A percentile compares a stretch with the other conserved stretches of the same genome.
phyloP scores from a whole-genome alignment of 1,140 invertebrate species.

The Babylonia areolata region DNA sequence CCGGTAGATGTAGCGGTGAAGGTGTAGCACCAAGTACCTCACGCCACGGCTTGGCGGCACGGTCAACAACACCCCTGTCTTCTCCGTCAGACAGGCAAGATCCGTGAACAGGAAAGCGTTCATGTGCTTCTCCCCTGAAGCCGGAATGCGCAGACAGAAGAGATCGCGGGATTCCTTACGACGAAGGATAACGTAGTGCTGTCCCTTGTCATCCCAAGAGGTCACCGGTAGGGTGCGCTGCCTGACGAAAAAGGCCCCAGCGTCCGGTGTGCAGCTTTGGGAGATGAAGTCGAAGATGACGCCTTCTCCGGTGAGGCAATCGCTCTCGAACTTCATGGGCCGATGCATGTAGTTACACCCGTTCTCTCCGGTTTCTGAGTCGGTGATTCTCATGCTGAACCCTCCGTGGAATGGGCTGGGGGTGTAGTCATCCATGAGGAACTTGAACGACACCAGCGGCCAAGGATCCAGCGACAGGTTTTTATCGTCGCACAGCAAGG shows the following conservation, averaged over 20 bases:
- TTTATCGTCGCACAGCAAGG: conserved; percentile 47
- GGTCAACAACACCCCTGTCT: not conserved
- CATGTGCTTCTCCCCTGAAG: conserved; percentile 7
- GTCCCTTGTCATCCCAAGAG: conserved; percentile 48
- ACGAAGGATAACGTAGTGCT: conserved; percentile 53
- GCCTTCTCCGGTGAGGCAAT: conserved; percentile 61
- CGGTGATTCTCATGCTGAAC: conserved; percentile 59
- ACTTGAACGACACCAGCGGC: conserved; percentile 50
- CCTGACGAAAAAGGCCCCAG: conserved; percentile 2
- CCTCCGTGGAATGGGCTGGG: conserved; percentile 58
- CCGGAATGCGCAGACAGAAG: conserved; percentile 58
- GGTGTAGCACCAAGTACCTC: conserved; percentile 44
- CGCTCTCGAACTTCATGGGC: conserved; percentile 63
- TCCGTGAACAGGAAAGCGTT: conserved; percentile 55
- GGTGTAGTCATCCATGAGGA: conserved; percentile 45
- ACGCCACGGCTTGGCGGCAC: not conserved
- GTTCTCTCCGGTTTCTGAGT: conserved; percentile 44
- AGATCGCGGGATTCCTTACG: conserved; percentile 40
- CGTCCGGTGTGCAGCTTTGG: conserved; percentile 47
- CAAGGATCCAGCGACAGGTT: conserved; percentile 49
- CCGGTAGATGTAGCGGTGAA: conserved; percentile 42
- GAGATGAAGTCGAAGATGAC: conserved; percentile 57
- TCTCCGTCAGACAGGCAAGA: conserved; percentile 40
- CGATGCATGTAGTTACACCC: conserved; percentile 59
- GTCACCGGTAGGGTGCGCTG: conserved; percentile 54